phyloP scores from a whole-genome alignment of 92 coral and sea anemone genomes.

The Palythoa heliodiscus region DNA sequence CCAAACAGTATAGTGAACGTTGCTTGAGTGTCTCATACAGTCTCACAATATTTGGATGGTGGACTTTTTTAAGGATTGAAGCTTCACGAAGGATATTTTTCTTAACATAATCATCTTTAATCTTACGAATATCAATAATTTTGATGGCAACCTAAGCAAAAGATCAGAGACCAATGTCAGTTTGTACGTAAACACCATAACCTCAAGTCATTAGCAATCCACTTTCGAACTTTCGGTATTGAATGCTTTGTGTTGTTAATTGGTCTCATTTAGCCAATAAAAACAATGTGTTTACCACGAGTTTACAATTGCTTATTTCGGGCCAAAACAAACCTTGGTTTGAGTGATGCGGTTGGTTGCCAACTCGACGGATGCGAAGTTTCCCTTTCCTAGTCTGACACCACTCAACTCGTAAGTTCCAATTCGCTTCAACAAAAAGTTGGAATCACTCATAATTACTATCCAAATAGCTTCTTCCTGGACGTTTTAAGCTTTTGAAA shows the following conservation, averaged over 20 bases:
- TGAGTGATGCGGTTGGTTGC: conserved; percentile 90
- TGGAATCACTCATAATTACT: conserved; percentile 71
- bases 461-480: conserved; percentile 23
- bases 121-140: conserved; percentile 81
- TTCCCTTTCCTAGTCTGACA: conserved; percentile 90
- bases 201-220: conserved; percentile 37
- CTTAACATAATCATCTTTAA: conserved; percentile 78
- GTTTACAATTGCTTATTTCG: conserved; percentile 22
- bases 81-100: conserved; percentile 89
- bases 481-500: conserved; percentile 58
- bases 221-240: conserved; percentile 21
- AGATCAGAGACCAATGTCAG: conserved; percentile 1
- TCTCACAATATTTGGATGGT: conserved; percentile 89
- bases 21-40: conserved; percentile 86
- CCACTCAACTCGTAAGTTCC: conserved; percentile 91
- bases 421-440: conserved; percentile 75
- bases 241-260: conserved; percentile 39
- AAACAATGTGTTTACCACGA: conserved; percentile 42
- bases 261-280: conserved; percentile 16
- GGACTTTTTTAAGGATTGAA: conserved; percentile 73
- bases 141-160: conserved; percentile 90
- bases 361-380: conserved; percentile 92
- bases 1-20: conserved; percentile 77
- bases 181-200: conserved; percentile 7
- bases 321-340: conserved; percentile 70